Evolutionary conservation across 2,888 invertebrate species (phyloP).

Genomic region (Eueremaeus valkanovi): DNA sequence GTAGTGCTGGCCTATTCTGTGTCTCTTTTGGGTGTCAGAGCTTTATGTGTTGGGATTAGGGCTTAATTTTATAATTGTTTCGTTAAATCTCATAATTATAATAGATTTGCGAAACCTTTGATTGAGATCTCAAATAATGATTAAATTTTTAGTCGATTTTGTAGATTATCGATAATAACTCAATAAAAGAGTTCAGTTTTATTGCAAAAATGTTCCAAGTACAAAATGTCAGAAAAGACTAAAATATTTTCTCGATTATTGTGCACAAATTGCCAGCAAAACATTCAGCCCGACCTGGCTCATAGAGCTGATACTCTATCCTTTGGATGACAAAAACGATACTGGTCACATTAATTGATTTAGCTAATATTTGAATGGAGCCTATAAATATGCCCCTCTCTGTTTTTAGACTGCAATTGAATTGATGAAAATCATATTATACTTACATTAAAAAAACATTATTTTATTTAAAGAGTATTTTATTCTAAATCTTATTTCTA

Average conservation of each 20-base stretch:
- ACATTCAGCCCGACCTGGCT: too few relatives aligned
- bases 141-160: background rate
- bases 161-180: background rate
- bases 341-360: too few relatives aligned
- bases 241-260: too few relatives aligned
- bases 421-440: slow-evolving; percentile 6
- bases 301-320: too few relatives aligned
- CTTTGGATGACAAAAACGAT: too few relatives aligned
- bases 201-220: too few relatives aligned
- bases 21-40: background rate
- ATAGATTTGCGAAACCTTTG: background rate
- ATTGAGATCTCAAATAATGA: background rate
- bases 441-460: slow-evolving; percentile 10
- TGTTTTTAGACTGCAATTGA: background rate
- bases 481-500: slow-evolving; percentile 1
- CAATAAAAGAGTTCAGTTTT: too few relatives aligned
- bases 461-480: slow-evolving; percentile 6
- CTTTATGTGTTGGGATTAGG: background rate
- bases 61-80: background rate
- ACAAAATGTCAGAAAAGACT: too few relatives aligned
- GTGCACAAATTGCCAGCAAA: too few relatives aligned
- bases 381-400: background rate
- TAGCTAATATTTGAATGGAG: too few relatives aligned
- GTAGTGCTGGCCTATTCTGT: background rate
- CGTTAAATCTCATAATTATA: background rate